Conservation (phyloP, 2,113 vertebrate genomes). For the Calidris pugnax region DNA sequence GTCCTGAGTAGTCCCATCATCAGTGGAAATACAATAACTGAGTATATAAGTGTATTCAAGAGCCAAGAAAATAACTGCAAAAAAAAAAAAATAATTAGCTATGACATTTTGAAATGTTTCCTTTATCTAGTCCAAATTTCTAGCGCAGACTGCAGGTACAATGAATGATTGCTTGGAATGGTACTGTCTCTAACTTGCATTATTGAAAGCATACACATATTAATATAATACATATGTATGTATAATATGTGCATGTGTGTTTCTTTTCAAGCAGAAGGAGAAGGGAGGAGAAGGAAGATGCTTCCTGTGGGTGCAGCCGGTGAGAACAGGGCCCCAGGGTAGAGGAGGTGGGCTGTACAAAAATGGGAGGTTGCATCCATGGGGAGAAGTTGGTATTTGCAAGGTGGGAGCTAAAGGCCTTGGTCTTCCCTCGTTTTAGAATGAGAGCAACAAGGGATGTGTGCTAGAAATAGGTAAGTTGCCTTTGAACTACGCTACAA, state of each 20-base stretch:
- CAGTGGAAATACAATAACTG: neutral
- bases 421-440: neutral
- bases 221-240: neutral
- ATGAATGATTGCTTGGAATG: neutral
- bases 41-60: neutral
- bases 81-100: neutral
- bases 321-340: neutral
- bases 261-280: neutral
- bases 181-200: neutral
- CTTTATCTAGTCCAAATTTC: neutral
- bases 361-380: neutral
- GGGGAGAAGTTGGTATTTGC: neutral
- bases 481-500: neutral
- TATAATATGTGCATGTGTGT: neutral
- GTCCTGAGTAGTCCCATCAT: neutral
- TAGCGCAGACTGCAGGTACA: neutral
- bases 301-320: neutral
- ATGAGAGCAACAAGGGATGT: neutral
- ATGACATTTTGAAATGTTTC: neutral
- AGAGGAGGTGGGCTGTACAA: neutral
- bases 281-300: neutral
- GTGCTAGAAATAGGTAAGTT: neutral
- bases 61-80: neutral
- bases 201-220: neutral
- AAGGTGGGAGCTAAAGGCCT: neutral